Base-by-base conservation (phyloP, 2,113 vertebrate species). In the Panthera tigris region DNA sequence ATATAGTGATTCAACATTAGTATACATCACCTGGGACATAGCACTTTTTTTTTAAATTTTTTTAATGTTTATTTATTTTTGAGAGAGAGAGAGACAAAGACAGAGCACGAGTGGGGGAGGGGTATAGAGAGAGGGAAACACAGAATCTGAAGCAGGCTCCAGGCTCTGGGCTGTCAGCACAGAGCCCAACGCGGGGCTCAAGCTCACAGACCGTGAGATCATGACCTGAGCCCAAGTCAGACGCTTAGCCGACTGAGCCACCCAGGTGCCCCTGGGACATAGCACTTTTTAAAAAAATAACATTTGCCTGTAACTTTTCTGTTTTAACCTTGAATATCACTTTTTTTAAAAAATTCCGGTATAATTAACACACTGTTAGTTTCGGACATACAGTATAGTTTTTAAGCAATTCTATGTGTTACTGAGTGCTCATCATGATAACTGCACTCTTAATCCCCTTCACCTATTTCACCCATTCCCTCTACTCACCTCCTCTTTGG, bases 291-390 rank as follows among this genome's bases (percentile, higher is more conserved):
- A 8, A 65, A 90, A 55, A 94, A 92, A 73, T 78, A 87, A 69
- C 31, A 89, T 88, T 95, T 79, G 31, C 80, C 73, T 84, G 4
- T 89, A 84, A n/a, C 61, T 93, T 93, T 83, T 91, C 69, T 84
- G 11, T 69, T 94, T 94, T 79, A 73, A 90, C 83, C 16, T 95
- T 79, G 36, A 91, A 18, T 94, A 21, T 81, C 29, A 50, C 48
- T 94, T 88, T 66, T 18, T 18, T 7, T 7, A 57, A 57, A 25
- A 61, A 68, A 68, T 68, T 68, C 31, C 3, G 8, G 66, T 33
- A 16, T 68, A 68, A 7, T 68, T 68, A 33, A 66, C 66, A 65
- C 16, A 68, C 66, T 33, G 31, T 68, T 68, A 68, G 31, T 68
- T 68, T 16, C 31, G 33, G 31, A 31, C 15, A 68, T 68, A 68